Conservation (phyloP, 2,113 vertebrate species). For the Colistium nudipinnis region DNA sequence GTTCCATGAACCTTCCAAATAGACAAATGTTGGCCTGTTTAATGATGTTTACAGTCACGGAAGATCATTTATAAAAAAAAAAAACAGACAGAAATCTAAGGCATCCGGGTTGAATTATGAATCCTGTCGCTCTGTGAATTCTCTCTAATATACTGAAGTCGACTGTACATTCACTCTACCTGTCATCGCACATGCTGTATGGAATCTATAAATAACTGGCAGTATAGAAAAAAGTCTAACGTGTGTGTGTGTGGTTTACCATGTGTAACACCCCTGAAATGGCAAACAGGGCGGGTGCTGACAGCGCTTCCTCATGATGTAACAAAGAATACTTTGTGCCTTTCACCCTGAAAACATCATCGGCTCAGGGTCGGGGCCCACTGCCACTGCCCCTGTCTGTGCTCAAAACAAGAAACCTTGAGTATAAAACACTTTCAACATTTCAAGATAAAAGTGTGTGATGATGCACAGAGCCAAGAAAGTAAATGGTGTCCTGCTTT, state of each 20-base stretch:
- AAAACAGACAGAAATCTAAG: constrained; percentile 21
- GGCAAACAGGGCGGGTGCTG: constrained; percentile 22
- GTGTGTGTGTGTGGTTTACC: not conserved
- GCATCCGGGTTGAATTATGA: constrained; percentile 19
- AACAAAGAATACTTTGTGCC: constrained; percentile 8
- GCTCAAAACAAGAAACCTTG: constrained; percentile 4
- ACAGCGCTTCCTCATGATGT: constrained; percentile 26
- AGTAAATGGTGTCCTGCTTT: constrained; percentile 38
- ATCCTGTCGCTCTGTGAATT: constrained; percentile 19
- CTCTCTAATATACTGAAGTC: constrained; percentile 18
- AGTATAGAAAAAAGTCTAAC: constrained; percentile 17
- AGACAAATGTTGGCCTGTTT: constrained; percentile 9
- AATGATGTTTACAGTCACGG: constrained; percentile 36
- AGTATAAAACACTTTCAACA: constrained; percentile 21
- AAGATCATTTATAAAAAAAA: constrained; percentile 35
- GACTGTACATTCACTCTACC: constrained; percentile 10
- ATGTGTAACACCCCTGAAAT: constrained; percentile 13
- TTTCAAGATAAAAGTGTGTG: constrained; percentile 48
- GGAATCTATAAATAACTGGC: constrained; percentile 16
- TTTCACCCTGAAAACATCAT: constrained; percentile 19
- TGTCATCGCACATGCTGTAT: constrained; percentile 22
- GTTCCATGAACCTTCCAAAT: constrained; percentile 25
- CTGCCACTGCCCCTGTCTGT: not conserved
- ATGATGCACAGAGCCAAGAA: constrained; percentile 44
- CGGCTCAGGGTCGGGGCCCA: not conserved